Evolutionary conservation across 1,140 invertebrate genomes (phyloP).

Genomic region (Hetaerina americana): DNA sequence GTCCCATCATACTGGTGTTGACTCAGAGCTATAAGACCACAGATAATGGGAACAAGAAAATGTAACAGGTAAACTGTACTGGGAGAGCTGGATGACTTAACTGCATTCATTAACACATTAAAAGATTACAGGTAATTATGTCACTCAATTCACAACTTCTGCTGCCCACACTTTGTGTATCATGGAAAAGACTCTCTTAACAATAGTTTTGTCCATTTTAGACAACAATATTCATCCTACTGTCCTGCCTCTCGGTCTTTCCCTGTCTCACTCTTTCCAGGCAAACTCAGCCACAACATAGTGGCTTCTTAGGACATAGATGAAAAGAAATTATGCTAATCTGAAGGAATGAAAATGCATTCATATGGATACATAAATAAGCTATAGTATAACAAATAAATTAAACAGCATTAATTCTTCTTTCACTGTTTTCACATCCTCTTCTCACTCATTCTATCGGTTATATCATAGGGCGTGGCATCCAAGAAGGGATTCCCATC

Average conservation of each 20-base stretch:
- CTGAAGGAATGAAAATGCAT: not conserved
- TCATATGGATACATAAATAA: not conserved
- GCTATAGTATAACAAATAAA: slow-evolving; percentile 1
- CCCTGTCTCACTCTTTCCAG: not conserved
- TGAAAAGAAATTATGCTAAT: not conserved
- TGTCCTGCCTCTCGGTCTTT: not conserved
- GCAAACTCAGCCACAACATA: not conserved
- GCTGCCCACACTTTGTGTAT: not conserved
- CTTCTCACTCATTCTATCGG: not conserved
- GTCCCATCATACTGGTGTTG: not conserved
- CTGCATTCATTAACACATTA: not conserved
- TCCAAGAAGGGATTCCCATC: not conserved
- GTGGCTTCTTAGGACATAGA: not conserved
- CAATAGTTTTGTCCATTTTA: not conserved
- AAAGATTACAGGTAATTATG: not conserved
- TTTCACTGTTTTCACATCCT: not conserved
- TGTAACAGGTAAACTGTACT: too few species aligned
- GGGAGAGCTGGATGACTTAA: too few species aligned
- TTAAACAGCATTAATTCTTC: not conserved
- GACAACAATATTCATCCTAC: not conserved
- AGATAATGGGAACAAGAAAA: too few species aligned
- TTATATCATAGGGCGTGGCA: not conserved
- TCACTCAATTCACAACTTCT: not conserved
- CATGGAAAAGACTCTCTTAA: not conserved
- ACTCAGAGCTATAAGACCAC: not conserved